phyloP scores from a whole-genome alignment of 2,888 invertebrate species.

The Physocephala rufipes region DNA sequence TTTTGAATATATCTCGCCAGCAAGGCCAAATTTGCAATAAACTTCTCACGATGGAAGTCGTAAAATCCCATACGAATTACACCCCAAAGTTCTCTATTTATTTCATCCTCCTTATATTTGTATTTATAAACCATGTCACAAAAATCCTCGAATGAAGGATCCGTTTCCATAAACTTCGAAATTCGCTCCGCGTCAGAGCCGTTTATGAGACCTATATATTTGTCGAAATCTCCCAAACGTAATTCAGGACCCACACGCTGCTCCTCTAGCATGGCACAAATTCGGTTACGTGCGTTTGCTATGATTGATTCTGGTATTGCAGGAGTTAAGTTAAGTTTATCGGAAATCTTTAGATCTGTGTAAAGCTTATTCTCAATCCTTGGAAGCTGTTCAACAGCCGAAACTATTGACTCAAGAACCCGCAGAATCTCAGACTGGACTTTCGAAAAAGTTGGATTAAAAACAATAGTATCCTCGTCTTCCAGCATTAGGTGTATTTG shows the following conservation, averaged over 20 bases:
- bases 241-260: constrained; percentile 79
- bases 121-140: constrained; percentile 72
- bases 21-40: constrained; percentile 76
- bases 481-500: constrained; percentile 60
- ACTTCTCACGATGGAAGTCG: constrained; percentile 81
- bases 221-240: constrained; percentile 81
- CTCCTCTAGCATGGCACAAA: constrained; percentile 74
- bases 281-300: constrained; percentile 70
- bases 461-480: constrained; percentile 70
- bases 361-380: constrained; percentile 80
- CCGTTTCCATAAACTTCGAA: constrained; percentile 73
- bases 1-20: constrained; percentile 76
- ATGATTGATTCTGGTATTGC: constrained; percentile 78
- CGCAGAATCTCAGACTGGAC: constrained; percentile 76
- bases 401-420: constrained; percentile 78
- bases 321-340: constrained; percentile 67
- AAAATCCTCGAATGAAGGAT: constrained; percentile 74
- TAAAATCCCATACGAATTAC: constrained; percentile 84
- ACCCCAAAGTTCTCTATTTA: constrained; percentile 69
- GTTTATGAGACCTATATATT: constrained; percentile 79
- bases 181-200: constrained; percentile 71
- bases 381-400: constrained; percentile 77
- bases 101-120: constrained; percentile 71
- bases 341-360: constrained; percentile 56
- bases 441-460: constrained; percentile 79